Conservation (phyloP, 1,140 invertebrate genomes). For the Acromyrmex charruanus region DNA sequence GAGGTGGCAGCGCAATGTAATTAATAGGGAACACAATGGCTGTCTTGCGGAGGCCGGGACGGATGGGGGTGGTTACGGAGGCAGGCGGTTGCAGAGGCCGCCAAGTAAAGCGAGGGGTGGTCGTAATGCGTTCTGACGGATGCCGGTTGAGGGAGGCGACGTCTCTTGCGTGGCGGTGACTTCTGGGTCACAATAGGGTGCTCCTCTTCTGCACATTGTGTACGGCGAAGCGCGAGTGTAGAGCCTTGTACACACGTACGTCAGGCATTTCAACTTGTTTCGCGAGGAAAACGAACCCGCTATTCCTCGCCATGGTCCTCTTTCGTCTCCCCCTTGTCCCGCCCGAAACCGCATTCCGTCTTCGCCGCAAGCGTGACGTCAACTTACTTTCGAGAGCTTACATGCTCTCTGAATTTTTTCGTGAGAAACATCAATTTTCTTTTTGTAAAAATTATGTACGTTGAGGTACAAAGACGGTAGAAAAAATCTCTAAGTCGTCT, state of each 20-base stretch:
- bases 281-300: constrained; percentile 45
- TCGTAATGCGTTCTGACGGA: constrained; percentile 80
- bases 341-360: not conserved
- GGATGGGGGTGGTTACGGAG: constrained; percentile 70
- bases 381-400: constrained; percentile 14
- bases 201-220: constrained; percentile 70
- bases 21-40: constrained; percentile 82
- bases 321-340: not conserved
- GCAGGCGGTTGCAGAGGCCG: constrained; percentile 52
- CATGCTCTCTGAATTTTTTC: not conserved
- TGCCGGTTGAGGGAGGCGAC: constrained; percentile 75
- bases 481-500: not conserved
- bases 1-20: constrained; percentile 76
- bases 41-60: constrained; percentile 77
- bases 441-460: not conserved
- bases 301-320: not conserved
- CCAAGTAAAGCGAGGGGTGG: constrained; percentile 69
- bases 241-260: constrained; percentile 45
- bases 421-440: not conserved
- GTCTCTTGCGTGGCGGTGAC: constrained; percentile 76
- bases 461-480: not conserved
- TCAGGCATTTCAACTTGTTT: constrained; percentile 51
- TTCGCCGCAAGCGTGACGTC: constrained; percentile 12
- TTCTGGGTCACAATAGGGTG: constrained; percentile 78
- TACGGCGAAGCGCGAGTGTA: constrained; percentile 54